These are phyloP conservation scores for Rhodophaea formosa DNA, from an alignment of 2,888 invertebrate genomes.

Conservation along the genomic window DNA sequence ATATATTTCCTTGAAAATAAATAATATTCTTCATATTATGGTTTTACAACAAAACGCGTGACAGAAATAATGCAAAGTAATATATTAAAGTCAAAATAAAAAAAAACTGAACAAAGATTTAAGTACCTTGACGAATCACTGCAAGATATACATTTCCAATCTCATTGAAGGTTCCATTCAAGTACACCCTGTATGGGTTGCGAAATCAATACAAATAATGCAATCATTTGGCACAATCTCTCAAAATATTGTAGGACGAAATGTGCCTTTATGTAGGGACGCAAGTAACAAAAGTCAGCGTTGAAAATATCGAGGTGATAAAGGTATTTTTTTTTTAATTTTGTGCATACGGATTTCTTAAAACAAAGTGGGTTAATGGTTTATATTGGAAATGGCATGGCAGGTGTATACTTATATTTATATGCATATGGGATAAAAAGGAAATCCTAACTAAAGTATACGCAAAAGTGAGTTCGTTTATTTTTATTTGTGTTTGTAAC, in stretches of 20 bases:
- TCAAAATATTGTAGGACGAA: slow-evolving; percentile 61
- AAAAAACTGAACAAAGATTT: slow-evolving; percentile 38
- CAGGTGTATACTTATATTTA: too few relatives aligned
- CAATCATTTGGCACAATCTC: slow-evolving; percentile 70
- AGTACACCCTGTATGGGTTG: slow-evolving; percentile 35
- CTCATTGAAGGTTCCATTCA: slow-evolving; percentile 30
- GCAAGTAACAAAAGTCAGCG: slow-evolving; percentile 36
- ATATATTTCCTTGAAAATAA: too few relatives aligned
- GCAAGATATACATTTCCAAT: slow-evolving; percentile 50
- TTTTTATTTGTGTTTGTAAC: too few relatives aligned
- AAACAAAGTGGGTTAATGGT: too few relatives aligned
- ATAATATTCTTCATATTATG: too few relatives aligned
- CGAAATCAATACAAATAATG: slow-evolving; percentile 57
- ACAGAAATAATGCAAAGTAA: slow-evolving; percentile 31
- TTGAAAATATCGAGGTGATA: not conserved
- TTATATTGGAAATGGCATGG: too few relatives aligned
- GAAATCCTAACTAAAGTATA: too few relatives aligned
- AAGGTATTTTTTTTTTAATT: too few relatives aligned
- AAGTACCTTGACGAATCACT: slow-evolving; percentile 68
- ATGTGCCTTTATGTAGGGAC: slow-evolving; percentile 41
- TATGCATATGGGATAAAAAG: too few relatives aligned
- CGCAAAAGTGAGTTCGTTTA: too few relatives aligned
- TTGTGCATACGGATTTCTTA: too few relatives aligned
- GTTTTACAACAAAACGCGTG: not conserved
- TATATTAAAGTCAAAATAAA: slow-evolving; percentile 45